phyloP scores from a whole-genome alignment of 2,113 vertebrate species.

The Cheirogaleus medius region DNA sequence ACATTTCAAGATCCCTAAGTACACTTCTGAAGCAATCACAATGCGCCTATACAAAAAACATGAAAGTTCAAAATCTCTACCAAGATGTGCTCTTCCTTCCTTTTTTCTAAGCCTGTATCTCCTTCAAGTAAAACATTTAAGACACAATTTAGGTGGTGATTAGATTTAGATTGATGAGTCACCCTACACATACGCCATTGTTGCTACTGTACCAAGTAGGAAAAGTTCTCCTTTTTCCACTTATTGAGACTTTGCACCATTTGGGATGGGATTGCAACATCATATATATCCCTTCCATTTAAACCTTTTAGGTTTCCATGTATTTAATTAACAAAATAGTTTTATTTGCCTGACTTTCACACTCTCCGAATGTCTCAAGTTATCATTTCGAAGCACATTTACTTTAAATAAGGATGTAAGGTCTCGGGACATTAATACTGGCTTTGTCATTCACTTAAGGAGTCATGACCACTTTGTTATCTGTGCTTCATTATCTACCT shows the following conservation, averaged over 20 bases:
- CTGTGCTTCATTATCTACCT: not conserved
- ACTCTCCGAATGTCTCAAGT: not conserved
- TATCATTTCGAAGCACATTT: not conserved
- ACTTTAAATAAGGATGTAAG: not conserved
- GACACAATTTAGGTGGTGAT: constrained; percentile 1
- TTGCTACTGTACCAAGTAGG: not conserved
- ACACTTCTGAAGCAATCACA: not conserved
- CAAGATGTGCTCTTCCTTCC: not conserved
- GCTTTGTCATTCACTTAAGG: not conserved
- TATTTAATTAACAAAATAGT: not conserved
- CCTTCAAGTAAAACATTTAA: not conserved
- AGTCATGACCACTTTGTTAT: not conserved
- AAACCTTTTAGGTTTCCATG: not conserved
- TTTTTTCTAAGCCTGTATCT: not conserved
- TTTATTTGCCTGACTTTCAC: not conserved
- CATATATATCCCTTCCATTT: not conserved
- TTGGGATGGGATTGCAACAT: not conserved
- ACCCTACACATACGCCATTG: not conserved
- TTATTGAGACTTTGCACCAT: not conserved
- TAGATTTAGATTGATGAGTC: not conserved
- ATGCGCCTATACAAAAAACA: not conserved
- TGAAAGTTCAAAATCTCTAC: not conserved
- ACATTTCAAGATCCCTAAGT: not conserved
- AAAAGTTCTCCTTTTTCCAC: not conserved
- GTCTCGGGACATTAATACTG: not conserved